Evolutionary conservation across 2,113 vertebrate species (phyloP).

Genomic region (Pithys albifrons): DNA sequence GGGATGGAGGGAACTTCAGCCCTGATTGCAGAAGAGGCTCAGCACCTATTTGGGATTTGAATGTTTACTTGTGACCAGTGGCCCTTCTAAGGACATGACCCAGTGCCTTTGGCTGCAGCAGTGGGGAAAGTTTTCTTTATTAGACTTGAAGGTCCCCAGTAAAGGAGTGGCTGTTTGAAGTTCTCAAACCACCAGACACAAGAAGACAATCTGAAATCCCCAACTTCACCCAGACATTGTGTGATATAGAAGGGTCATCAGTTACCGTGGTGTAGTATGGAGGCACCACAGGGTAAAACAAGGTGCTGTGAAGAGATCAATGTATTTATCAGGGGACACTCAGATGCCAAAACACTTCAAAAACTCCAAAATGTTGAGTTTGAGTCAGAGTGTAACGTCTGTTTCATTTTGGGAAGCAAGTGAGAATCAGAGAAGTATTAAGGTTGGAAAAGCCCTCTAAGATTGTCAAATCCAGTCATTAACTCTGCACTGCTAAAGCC

Average conservation of each 20-base stretch:
- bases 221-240: not conserved
- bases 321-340: not conserved
- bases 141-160: not conserved
- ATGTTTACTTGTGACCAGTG: not conserved
- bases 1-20: not conserved
- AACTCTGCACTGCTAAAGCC: not conserved
- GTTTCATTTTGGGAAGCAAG: not conserved
- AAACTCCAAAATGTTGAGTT: not conserved
- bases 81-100: not conserved
- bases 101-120: not conserved
- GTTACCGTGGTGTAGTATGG: not conserved
- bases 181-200: not conserved
- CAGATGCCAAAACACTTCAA: not conserved
- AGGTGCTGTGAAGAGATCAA: fast-evolving
- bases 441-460: not conserved
- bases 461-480: not conserved
- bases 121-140: not conserved
- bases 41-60: not conserved
- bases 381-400: not conserved
- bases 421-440: not conserved
- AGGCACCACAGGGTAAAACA: not conserved
- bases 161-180: not conserved
- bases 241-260: not conserved
- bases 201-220: not conserved
- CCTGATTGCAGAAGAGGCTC: not conserved